phyloP scores from a whole-genome alignment of 92 coral and sea anemone species.

The Zoanthus gigantus region DNA sequence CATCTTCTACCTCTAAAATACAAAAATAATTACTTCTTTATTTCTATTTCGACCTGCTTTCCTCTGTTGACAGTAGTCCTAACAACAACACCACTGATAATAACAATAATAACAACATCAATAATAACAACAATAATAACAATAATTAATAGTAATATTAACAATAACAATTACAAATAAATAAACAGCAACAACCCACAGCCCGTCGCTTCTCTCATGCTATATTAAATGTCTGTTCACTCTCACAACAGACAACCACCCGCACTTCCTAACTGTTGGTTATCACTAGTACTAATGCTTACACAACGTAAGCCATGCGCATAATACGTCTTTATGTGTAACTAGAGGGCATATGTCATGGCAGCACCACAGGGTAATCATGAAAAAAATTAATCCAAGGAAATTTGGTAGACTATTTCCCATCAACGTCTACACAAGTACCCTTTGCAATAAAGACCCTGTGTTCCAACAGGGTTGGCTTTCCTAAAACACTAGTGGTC shows the following conservation, averaged over 20 bases:
- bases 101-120: too few species aligned
- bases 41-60: too few species aligned
- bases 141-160: too few species aligned
- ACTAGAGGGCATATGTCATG: conserved; percentile 28
- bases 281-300: background rate
- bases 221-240: background rate
- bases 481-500: conserved; percentile 26
- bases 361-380: conserved; percentile 28
- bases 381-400: conserved; percentile 3
- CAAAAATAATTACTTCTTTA: too few species aligned
- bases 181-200: too few species aligned
- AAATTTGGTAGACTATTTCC: conserved; percentile 23
- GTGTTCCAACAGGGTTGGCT: background rate
- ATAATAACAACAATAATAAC: too few species aligned
- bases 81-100: too few species aligned
- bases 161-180: too few species aligned
- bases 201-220: background rate
- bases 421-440: background rate
- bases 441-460: conserved; percentile 1
- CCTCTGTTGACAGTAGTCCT: too few species aligned
- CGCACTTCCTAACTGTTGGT: too few species aligned
- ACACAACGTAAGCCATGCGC: background rate
- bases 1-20: too few species aligned
- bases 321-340: conserved; percentile 23
- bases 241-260: too few species aligned